These are phyloP conservation scores for Cervus canadensis DNA, from an alignment of 2,113 vertebrate genomes.

Conservation along the genomic window DNA sequence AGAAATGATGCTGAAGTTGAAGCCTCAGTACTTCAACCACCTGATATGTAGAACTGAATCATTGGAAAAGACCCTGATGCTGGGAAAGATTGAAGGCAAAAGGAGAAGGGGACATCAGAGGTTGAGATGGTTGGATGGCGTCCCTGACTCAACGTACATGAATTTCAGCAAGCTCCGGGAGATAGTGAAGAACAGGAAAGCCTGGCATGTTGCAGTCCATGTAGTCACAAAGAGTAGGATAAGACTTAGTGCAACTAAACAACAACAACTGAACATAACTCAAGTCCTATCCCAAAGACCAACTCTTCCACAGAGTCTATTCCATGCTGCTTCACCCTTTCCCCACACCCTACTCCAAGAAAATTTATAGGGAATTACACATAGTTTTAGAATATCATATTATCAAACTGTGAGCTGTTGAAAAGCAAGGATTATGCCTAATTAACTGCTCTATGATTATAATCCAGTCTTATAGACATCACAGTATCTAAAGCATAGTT, in stretches of 20 bases:
- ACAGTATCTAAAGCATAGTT: not conserved
- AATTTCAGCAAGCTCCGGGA: not conserved
- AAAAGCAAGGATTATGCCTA: not conserved
- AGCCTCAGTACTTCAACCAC: not conserved
- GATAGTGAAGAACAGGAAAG: not conserved
- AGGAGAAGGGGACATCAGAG: not conserved
- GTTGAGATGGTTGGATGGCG: not conserved
- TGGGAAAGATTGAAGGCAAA: not conserved
- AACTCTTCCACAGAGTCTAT: not conserved
- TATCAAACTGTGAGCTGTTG: not conserved
- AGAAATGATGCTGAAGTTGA: not conserved
- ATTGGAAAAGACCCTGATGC: not conserved
- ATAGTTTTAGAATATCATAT: not conserved
- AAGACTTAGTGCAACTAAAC: not conserved
- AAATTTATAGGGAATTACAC: not conserved
- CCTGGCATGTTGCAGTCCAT: not conserved
- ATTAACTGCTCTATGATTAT: not conserved
- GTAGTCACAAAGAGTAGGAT: not conserved
- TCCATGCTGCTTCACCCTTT: not conserved
- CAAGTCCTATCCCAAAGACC: not conserved
- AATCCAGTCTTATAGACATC: not conserved
- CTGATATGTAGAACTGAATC: not conserved
- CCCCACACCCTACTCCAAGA: not conserved
- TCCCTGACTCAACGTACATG: not conserved
- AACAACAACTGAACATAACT: not conserved